A percentile compares a stretch with the other conserved stretches of the same genome.
Evolutionary conservation across 2,797 vertebrate species (phyloP).

Genomic region (Perodicticus potto): DNA sequence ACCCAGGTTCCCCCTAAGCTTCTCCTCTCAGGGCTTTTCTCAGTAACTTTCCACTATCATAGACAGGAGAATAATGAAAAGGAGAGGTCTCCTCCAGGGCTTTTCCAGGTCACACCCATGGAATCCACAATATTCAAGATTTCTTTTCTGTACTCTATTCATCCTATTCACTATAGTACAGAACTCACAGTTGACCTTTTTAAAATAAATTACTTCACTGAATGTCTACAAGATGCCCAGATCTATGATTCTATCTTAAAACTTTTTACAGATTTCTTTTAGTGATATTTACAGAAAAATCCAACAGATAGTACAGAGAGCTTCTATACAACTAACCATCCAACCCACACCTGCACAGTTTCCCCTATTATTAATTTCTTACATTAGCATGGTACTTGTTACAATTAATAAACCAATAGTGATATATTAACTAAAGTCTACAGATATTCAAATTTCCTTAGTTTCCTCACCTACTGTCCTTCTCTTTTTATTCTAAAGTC

Average conservation of each 20-base stretch:
- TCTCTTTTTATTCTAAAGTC: not conserved
- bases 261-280: not conserved
- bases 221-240: not conserved
- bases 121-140: not conserved
- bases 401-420: not conserved
- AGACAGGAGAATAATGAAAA: not conserved
- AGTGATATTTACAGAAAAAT: slow-evolving; percentile 23
- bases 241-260: not conserved
- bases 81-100: not conserved
- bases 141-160: not conserved
- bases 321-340: not conserved
- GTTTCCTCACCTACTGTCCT: not conserved
- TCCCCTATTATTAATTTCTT: not conserved
- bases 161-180: not conserved
- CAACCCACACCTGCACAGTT: not conserved
- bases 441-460: not conserved
- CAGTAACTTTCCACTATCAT: not conserved
- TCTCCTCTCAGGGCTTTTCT: not conserved
- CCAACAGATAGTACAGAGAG: not conserved
- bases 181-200: not conserved
- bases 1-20: not conserved
- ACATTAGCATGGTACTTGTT: not conserved
- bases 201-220: not conserved
- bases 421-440: not conserved
- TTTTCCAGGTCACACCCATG: not conserved